Conservation (phyloP, 2,113 vertebrate genomes). For the Paramormyrops kingsleyae region DNA sequence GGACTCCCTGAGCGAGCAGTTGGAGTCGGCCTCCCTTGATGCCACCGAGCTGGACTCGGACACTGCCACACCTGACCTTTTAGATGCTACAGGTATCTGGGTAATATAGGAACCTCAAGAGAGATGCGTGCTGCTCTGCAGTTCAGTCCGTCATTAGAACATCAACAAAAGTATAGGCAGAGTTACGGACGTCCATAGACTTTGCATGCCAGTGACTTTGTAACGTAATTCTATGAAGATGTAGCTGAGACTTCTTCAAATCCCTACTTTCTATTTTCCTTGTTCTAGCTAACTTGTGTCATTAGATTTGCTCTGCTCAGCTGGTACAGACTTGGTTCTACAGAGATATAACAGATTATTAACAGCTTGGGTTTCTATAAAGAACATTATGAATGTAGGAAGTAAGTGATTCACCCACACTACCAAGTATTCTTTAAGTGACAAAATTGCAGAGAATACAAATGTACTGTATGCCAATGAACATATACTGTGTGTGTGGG, state of each 20-base stretch:
- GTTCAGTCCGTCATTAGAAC: background rate
- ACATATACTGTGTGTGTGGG: background rate
- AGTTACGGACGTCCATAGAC: background rate
- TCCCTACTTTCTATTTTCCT: background rate
- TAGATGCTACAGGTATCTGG: constrained; percentile 59
- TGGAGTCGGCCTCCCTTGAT: constrained; percentile 81
- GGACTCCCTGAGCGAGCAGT: constrained; percentile 85
- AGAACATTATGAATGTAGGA: background rate
- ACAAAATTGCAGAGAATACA: background rate
- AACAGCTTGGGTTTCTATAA: background rate
- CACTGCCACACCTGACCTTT: constrained; percentile 43
- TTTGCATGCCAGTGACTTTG: background rate
- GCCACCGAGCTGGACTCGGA: constrained; percentile 77
- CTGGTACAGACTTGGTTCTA: background rate
- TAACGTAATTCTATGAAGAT: background rate
- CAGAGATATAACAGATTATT: background rate
- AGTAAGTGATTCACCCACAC: background rate
- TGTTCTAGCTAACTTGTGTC: background rate
- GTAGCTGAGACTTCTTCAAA: background rate
- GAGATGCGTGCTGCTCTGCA: background rate
- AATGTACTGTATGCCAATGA: background rate
- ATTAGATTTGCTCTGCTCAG: background rate
- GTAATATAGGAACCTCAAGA: background rate
- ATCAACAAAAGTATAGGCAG: background rate
- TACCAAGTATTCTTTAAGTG: background rate